A percentile compares a stretch with the other conserved stretches of the same genome.
These are phyloP conservation scores for Anastatus disparis DNA, from an alignment of 1,140 invertebrate genomes.

Conservation along the genomic window DNA sequence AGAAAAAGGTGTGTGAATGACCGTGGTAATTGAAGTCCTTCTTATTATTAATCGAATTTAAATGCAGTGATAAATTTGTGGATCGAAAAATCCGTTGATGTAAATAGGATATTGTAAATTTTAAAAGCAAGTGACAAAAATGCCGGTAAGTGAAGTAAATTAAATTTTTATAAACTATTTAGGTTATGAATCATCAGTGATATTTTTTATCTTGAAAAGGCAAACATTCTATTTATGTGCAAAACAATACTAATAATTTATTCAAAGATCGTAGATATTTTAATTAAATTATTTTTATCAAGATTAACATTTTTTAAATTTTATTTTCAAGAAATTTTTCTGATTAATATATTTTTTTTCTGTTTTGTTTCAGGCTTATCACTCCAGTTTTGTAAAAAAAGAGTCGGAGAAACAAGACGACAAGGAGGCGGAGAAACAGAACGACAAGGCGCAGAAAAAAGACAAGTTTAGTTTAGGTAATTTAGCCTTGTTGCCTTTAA, in stretches of 20 bases:
- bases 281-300: background rate
- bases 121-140: conserved; percentile 21
- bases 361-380: conserved; percentile 76
- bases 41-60: background rate
- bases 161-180: background rate
- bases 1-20: too few species aligned
- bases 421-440: too few species aligned
- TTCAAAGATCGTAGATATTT: too few species aligned
- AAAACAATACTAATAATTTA: too few species aligned
- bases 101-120: background rate
- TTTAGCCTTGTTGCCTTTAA: conserved; percentile 89
- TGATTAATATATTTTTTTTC: background rate
- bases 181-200: conserved; percentile 26
- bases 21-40: too few species aligned
- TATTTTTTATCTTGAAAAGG: too few species aligned
- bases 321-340: background rate
- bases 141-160: conserved; percentile 41
- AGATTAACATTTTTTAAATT: background rate
- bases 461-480: conserved; percentile 92
- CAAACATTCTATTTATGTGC: too few species aligned
- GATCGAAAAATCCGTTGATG: background rate
- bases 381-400: conserved; percentile 80
- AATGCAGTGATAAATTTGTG: background rate
- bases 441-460: conserved; percentile 50
- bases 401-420: background rate